Evolutionary conservation across 2,797 vertebrate species (phyloP), one percentile per base, ranked within the genome.

Genomic region (Heteromormyrus szaboi): DNA sequence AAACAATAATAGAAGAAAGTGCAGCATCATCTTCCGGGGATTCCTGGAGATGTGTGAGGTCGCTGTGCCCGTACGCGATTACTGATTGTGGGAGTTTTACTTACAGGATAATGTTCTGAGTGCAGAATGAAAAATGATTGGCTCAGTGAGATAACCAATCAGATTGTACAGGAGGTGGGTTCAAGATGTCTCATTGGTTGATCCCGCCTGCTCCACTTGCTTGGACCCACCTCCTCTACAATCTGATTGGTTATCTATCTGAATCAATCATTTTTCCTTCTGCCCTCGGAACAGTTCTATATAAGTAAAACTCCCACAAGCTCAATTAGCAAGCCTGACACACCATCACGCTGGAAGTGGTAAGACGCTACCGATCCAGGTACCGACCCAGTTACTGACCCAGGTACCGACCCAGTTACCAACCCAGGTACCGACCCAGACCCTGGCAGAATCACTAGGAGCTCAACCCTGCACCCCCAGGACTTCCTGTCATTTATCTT

Each of bases 1-100:
- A 8, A 59, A 22, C 22, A 65, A 65, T 12, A n/a, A 44, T 19
- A 8, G 37, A 46, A 79, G 92, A 90, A 90, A 76, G 68, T 89
- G 79, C 88, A 44, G 81, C 84, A 6, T 53, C 44, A 81, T 88
- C 86, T 85, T 44, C 54, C 41, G 85, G 86, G 89, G 54, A 85
- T 89, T 89, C 81, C 84, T 85, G 50, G 88, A 86, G 83, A 87
- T 19, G 25, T 85, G 89, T 91, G 86, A 89, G 88, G 41, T 85
- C 79, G 79, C 88, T 89, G 88, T 89, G 91, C 86, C 85, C 87
- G 88, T 76, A 85, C 89, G 88, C 53, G 54, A 88, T 50, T 89
- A 62, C n/a, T 1, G 59, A 25, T 62, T 22, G 9, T 3, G 8
- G 59, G n/a, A 62, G 59, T 62, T 25, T 25, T 25, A 62, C 59